Percentiles rank a stretch among this genome's conserved stretches.
Conservation (phyloP, 2,113 vertebrate species). For the Carassius carassius region DNA sequence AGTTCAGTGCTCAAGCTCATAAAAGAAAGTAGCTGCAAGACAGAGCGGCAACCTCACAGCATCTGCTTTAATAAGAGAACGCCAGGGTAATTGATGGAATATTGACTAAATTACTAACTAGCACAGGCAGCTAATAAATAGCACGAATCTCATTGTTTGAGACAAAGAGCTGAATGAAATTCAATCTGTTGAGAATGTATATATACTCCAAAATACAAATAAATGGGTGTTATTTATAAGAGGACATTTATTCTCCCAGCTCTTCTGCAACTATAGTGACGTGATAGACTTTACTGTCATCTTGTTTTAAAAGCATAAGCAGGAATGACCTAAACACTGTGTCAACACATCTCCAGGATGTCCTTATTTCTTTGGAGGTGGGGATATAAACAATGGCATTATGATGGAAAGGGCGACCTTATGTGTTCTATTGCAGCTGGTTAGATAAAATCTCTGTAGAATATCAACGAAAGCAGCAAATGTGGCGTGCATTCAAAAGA, state of each 20-base stretch:
- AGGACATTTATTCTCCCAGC: neutral
- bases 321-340: conserved; percentile 5
- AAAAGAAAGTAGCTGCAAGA: conserved; percentile 72
- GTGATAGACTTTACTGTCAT: conserved; percentile 5
- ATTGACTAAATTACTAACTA: conserved; percentile 59
- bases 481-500: conserved; percentile 73
- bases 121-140: conserved; percentile 44
- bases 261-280: neutral
- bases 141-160: conserved; percentile 23
- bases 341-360: conserved; percentile 23
- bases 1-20: conserved; percentile 65
- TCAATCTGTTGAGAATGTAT: conserved; percentile 13
- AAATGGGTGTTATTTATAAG: neutral
- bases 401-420: conserved; percentile 29
- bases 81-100: conserved; percentile 58
- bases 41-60: conserved; percentile 68
- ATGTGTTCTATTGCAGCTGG: conserved; percentile 42
- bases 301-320: conserved; percentile 22
- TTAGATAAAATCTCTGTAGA: conserved; percentile 63
- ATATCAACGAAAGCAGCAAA: conserved; percentile 71
- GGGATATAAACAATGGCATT: conserved; percentile 22
- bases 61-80: conserved; percentile 71
- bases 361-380: conserved; percentile 36
- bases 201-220: neutral
- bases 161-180: conserved; percentile 19